Evolutionary conservation across 2,888 invertebrate genomes (phyloP).

Genomic region (Rotaria macrura): DNA sequence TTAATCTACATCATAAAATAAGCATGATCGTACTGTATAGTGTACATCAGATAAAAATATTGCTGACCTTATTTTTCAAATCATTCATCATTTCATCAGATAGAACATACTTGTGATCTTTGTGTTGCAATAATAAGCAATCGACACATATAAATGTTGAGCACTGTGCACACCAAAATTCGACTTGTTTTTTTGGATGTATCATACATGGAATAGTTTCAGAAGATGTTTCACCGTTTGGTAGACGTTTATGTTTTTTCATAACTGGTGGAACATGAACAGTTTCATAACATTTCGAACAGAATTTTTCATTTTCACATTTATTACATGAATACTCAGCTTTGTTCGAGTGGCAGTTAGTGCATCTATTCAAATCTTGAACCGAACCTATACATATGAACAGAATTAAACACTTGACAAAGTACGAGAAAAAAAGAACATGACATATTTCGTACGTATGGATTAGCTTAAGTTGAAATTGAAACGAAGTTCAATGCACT

Average conservation of each 20-base stretch:
- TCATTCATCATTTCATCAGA: not conserved
- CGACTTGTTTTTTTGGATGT: not conserved
- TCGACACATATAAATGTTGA: not conserved
- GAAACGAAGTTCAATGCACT: no score
- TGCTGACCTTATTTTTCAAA: not conserved
- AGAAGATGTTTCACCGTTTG: not conserved
- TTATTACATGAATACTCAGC: not conserved
- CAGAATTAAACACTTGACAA: no score
- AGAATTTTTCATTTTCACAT: not conserved
- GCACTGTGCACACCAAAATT: not conserved
- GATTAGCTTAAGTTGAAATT: no score
- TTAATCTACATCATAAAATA: not conserved
- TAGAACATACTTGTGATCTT: not conserved
- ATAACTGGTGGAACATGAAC: not conserved
- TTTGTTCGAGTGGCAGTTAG: not conserved
- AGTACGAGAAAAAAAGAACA: no score
- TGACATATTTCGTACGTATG: no score
- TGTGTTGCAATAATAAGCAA: not conserved
- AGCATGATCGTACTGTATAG: not conserved
- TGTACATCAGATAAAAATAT: not conserved
- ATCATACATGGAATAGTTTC: not conserved
- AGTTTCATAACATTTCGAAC: not conserved
- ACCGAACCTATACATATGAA: not conserved
- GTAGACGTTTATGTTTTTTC: not conserved
- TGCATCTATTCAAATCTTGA: not conserved